A percentile compares a stretch with the other conserved stretches of the same genome.
Evolutionary conservation across 1,140 invertebrate genomes (phyloP).

Genomic region (Laupala kohalensis): DNA sequence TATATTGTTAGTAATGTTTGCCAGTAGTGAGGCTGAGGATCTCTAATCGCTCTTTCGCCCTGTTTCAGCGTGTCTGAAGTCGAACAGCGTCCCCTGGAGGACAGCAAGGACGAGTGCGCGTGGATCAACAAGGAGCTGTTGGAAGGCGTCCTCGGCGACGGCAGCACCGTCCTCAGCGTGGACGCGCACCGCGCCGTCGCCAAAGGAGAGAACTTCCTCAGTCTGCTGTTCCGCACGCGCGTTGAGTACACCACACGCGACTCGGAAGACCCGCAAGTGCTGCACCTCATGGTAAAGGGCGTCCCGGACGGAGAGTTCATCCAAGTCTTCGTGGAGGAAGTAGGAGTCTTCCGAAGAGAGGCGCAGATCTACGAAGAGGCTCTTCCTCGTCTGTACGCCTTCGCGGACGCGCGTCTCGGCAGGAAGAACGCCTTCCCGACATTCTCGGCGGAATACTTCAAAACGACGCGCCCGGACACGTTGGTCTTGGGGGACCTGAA

Average conservation of each 20-base stretch:
- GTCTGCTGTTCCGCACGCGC: conserved; percentile 1
- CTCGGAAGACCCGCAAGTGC: background rate
- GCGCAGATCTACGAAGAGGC: background rate
- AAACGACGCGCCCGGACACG: background rate
- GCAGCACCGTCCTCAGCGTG: background rate
- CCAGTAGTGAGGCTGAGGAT: too few species aligned
- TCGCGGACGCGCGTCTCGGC: background rate
- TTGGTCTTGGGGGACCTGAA: conserved; percentile 35
- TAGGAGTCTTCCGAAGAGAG: background rate
- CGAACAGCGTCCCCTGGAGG: background rate
- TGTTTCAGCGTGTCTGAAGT: background rate
- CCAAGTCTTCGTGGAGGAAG: background rate
- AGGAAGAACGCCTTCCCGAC: conserved; percentile 8
- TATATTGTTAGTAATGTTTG: too few species aligned
- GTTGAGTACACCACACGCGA: background rate
- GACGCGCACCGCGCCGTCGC: conserved; percentile 5
- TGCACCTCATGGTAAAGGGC: background rate
- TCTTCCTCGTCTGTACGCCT: background rate
- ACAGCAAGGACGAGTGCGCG: background rate
- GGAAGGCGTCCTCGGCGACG: background rate
- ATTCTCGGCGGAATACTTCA: background rate
- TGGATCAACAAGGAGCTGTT: conserved; percentile 1
- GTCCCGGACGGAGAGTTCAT: background rate
- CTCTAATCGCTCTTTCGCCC: background rate
- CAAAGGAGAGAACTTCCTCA: conserved; percentile 12